A percentile compares a stretch with the other conserved stretches of the same genome.
Evolutionary conservation across 2,888 invertebrate species (phyloP).

Genomic region (Drosophila kanekoi): DNA sequence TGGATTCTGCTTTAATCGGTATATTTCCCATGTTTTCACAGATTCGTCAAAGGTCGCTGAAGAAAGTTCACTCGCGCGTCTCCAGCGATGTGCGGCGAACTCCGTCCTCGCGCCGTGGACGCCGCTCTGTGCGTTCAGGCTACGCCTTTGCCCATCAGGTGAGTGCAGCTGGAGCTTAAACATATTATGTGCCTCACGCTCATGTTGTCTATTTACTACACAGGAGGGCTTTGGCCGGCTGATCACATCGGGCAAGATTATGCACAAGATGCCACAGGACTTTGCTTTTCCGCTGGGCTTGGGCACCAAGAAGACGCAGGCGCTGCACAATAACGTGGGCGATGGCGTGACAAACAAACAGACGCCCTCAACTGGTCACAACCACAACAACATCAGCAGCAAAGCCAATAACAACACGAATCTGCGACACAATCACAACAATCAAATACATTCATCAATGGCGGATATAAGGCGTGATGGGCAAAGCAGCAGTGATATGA

Average conservation of each 20-base stretch:
- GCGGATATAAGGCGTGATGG: conserved; percentile 69
- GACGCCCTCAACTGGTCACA: conserved; percentile 14
- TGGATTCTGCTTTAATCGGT: not conserved
- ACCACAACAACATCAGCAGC: conserved; percentile 7
- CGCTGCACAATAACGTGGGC: conserved; percentile 64
- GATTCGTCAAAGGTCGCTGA: conserved; percentile 93
- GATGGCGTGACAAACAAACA: conserved; percentile 50
- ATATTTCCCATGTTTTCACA: conserved; percentile 80
- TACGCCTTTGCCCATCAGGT: conserved; percentile 98
- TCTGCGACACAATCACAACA: conserved; percentile 66
- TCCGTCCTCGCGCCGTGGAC: conserved; percentile 94
- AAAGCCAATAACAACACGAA: conserved; percentile 66
- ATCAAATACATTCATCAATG: conserved; percentile 77
- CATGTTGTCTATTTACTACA: not conserved
- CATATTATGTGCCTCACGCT: not conserved
- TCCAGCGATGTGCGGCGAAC: conserved; percentile 93
- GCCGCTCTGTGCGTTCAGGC: conserved; percentile 97
- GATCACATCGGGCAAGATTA: conserved; percentile 98
- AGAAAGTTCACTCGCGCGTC: conserved; percentile 89
- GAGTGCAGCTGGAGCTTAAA: not conserved
- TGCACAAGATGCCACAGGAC: conserved; percentile 94
- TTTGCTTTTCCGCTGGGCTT: conserved; percentile 89
- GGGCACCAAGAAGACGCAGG: conserved; percentile 85
- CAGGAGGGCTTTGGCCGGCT: conserved; percentile 97
- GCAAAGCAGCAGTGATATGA: conserved; percentile 35